phyloP scores from a whole-genome alignment of 2,113 vertebrate species.

The human (Homo sapiens) region DNA sequence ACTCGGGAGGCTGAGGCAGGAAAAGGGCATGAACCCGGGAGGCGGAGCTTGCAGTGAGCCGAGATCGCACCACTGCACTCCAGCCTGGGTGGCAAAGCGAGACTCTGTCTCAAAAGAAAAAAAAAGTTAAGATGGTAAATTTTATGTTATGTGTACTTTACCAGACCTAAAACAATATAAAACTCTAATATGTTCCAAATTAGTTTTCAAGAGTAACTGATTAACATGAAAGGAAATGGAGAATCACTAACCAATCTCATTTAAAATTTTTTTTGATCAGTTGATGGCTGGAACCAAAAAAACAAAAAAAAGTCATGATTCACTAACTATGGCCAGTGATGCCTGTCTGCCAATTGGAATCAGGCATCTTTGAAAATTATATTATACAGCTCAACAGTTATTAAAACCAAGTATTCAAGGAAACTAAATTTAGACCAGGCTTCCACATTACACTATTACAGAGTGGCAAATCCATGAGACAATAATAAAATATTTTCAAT shows the following conservation, averaged over 20 bases:
- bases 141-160: not conserved
- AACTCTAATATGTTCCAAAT: not conserved
- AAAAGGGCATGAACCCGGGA: no score
- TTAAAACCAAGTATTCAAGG: not conserved
- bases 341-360: not conserved
- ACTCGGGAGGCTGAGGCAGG: no score
- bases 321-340: not conserved
- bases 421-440: not conserved
- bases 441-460: not conserved
- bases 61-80: no score
- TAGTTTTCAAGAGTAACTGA: not conserved
- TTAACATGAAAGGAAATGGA: not conserved
- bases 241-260: not conserved
- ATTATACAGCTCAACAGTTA: not conserved
- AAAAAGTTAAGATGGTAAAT: not conserved
- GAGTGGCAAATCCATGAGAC: not conserved
- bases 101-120: no score
- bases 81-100: no score
- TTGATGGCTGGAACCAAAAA: not conserved
- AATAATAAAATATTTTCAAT: slow-evolving; percentile 3
- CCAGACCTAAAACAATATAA: not conserved
- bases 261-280: not conserved
- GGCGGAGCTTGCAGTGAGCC: no score
- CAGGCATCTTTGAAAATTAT: not conserved
- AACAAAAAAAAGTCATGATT: not conserved